These are phyloP conservation scores for Rhogogaster chlorosoma DNA, from an alignment of 2,888 invertebrate species.

Conservation along the genomic window DNA sequence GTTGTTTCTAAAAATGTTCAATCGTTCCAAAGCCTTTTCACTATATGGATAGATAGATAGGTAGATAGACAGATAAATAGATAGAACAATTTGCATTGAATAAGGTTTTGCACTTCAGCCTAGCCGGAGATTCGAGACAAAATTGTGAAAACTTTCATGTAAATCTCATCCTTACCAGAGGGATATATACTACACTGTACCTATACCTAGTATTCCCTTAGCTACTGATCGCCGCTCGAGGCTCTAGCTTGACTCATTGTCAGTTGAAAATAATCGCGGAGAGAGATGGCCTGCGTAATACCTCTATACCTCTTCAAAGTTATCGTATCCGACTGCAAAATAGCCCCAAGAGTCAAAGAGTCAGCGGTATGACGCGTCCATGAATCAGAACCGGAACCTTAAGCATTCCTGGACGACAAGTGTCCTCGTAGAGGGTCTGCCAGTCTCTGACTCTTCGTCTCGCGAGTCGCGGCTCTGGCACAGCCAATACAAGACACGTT, in stretches of 20 bases:
- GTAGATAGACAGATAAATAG: conserved; percentile 20
- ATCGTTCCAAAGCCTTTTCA: conserved; percentile 38
- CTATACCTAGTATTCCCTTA: neutral
- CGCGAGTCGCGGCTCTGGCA: neutral
- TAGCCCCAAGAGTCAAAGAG: conserved; percentile 28
- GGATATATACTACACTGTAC: neutral
- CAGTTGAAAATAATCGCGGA: conserved; percentile 14
- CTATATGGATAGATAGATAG: conserved; percentile 37
- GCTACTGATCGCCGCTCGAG: neutral
- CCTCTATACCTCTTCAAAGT: neutral
- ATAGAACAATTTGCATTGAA: conserved; percentile 46
- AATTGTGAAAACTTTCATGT: conserved; percentile 38
- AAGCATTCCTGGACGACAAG: conserved; percentile 67
- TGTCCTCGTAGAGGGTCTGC: conserved; percentile 26
- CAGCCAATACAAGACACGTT: conserved; percentile 5
- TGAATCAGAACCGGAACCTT: conserved; percentile 74
- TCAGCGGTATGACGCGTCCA: conserved; percentile 68
- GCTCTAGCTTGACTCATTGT: conserved; percentile 27
- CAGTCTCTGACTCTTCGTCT: conserved; percentile 37
- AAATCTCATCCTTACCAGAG: conserved; percentile 23
- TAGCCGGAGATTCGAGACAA: conserved; percentile 27
- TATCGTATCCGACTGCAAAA: conserved; percentile 49
- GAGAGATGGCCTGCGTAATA: neutral
- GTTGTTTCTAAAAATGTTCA: conserved; percentile 34
- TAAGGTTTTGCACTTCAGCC: neutral